Conservation (phyloP, 2,797 vertebrate genomes). For the Cirrhinus molitorella region DNA sequence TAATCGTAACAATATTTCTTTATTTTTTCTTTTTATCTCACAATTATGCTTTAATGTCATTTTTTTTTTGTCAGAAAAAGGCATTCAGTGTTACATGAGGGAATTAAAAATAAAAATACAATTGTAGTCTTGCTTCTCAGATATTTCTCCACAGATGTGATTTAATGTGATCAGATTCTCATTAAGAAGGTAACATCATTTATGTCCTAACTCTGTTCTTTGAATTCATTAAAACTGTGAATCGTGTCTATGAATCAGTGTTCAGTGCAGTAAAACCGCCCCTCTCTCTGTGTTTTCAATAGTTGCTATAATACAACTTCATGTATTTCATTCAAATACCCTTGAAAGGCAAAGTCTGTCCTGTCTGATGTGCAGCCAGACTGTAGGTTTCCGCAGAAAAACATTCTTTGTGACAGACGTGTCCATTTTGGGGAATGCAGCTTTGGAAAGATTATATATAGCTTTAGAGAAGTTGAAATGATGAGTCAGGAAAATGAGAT, state of each 20-base stretch:
- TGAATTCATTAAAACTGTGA: not conserved
- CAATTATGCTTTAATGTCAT: no score
- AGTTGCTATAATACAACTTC: not conserved
- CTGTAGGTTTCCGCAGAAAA: not conserved
- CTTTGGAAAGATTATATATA: slow-evolving; percentile 11
- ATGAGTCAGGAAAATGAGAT: slow-evolving; percentile 13
- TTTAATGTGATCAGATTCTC: not conserved
- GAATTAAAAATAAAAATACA: not conserved
- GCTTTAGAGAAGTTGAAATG: slow-evolving; percentile 24
- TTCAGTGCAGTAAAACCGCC: not conserved
- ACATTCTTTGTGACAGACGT: not conserved
- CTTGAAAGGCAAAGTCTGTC: not conserved
- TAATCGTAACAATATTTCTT: no score
- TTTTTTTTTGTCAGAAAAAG: no score
- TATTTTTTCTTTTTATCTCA: no score
- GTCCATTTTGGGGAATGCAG: not conserved
- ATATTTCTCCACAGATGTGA: not conserved
- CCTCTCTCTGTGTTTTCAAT: not conserved
- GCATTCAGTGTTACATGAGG: not conserved
- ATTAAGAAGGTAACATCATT: not conserved
- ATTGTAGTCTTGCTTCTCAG: not conserved
- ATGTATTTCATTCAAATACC: not conserved
- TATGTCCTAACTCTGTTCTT: not conserved
- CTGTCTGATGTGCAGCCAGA: not conserved
- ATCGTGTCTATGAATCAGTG: not conserved